Evolutionary conservation across 2,797 vertebrate species (phyloP).

Genomic region (Distichodus sexfasciatus): DNA sequence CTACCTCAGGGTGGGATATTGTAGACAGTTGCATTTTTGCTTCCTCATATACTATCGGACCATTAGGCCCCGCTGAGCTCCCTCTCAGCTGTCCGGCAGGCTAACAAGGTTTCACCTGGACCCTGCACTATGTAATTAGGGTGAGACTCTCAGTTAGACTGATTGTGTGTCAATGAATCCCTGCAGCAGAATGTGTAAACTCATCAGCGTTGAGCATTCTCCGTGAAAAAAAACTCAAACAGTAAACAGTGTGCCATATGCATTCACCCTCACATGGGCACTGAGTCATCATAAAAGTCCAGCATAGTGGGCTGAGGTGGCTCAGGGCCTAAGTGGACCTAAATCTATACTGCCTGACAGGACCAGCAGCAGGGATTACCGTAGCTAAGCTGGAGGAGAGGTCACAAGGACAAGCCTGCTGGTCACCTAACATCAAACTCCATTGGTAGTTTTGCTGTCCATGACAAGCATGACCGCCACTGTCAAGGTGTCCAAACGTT

Average conservation of each 20-base stretch:
- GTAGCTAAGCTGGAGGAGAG: neutral
- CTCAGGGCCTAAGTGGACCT: neutral
- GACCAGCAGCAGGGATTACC: neutral
- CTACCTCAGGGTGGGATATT: too few species aligned
- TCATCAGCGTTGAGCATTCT: neutral
- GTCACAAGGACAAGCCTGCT: neutral
- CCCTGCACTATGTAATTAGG: conserved; percentile 3
- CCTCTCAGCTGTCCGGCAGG: too few species aligned
- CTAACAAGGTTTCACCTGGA: too few species aligned
- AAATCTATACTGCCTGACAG: conserved; percentile 14
- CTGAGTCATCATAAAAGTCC: conserved; percentile 23
- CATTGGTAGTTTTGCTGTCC: conserved; percentile 25
- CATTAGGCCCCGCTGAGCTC: too few species aligned
- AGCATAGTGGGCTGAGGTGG: neutral
- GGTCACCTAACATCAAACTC: conserved; percentile 29
- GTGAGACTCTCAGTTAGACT: conserved; percentile 46
- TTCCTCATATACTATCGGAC: too few species aligned
- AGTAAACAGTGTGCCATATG: neutral
- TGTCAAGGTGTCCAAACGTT: conserved; percentile 42
- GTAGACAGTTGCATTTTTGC: too few species aligned
- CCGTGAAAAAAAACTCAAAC: too few species aligned
- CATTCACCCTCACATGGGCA: neutral
- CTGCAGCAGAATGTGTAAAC: conserved; percentile 5
- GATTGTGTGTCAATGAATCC: conserved; percentile 16
- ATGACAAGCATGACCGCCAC: conserved; percentile 35